These are phyloP conservation scores for Anabacerthia variegaticeps DNA, from an alignment of 2,797 vertebrate species.

Conservation along the genomic window DNA sequence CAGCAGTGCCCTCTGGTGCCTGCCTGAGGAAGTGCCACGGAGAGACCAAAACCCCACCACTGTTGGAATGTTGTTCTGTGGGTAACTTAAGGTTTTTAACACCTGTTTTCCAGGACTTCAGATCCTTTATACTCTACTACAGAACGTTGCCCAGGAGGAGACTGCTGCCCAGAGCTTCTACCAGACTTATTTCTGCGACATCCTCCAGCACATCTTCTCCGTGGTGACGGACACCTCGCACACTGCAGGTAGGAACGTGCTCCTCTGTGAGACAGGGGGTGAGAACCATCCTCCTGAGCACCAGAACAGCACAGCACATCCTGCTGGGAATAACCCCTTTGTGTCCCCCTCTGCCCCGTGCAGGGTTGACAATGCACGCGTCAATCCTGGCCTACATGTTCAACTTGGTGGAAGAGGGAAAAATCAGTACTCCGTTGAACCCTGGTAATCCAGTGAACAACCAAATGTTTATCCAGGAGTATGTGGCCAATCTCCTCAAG, in stretches of 20 bases:
- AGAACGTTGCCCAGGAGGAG: conserved; percentile 98
- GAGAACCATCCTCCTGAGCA: neutral
- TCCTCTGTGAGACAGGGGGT: neutral
- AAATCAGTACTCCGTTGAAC: conserved; percentile 90
- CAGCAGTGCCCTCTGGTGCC: neutral
- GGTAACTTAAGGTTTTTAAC: neutral
- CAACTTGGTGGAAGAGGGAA: conserved; percentile 98
- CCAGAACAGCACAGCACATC: fast-evolving
- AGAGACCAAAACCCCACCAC: neutral
- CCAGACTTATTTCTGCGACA: conserved; percentile 98
- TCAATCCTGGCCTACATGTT: conserved; percentile 99
- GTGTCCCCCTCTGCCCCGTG: neutral
- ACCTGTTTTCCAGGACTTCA: conserved; percentile 83
- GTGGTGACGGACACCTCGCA: conserved; percentile 99
- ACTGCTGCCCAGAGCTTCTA: conserved; percentile 98
- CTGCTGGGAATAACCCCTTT: neutral
- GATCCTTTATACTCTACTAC: conserved; percentile 95
- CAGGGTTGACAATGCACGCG: conserved; percentile 98
- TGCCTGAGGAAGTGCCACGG: neutral
- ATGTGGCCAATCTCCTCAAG: conserved; percentile 97
- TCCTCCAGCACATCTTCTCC: conserved; percentile 98
- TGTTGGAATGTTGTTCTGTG: neutral
- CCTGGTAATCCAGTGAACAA: conserved; percentile 90
- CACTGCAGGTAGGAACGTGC: conserved; percentile 87
- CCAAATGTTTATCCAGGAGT: conserved; percentile 97